Conservation (phyloP, 2,888 invertebrate species). For the Hemicrepidius hirtus region DNA sequence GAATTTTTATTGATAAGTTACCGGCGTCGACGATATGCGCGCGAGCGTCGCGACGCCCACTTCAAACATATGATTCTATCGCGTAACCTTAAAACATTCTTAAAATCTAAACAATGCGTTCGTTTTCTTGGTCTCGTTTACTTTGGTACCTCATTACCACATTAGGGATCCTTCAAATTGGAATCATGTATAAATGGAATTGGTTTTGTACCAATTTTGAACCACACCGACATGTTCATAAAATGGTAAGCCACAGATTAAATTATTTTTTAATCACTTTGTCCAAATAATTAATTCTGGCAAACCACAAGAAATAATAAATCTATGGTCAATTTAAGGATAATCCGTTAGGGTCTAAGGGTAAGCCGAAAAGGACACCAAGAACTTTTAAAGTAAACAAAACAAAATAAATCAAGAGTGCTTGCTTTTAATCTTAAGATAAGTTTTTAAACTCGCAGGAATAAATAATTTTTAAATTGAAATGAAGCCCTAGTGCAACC, state of each 20-base stretch:
- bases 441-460: no score
- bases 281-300: no score
- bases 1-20: not conserved
- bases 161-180: slow-evolving; percentile 38
- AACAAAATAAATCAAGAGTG: no score
- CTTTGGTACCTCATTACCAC: slow-evolving; percentile 28
- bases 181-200: slow-evolving; percentile 71
- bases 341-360: no score
- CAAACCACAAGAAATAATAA: no score
- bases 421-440: no score
- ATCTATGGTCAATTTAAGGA: no score
- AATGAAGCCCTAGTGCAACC: no score
- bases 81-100: slow-evolving; percentile 28
- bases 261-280: no score
- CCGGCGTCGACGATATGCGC: slow-evolving; percentile 17
- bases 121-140: slow-evolving; percentile 28
- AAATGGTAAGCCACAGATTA: slow-evolving; percentile 78
- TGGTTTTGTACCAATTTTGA: slow-evolving; percentile 76
- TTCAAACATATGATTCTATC: slow-evolving; percentile 10
- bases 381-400: no score
- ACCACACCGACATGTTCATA: slow-evolving; percentile 75
- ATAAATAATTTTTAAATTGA: no score
- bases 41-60: slow-evolving; percentile 46
- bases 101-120: slow-evolving; percentile 39
- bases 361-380: no score